phyloP scores from a whole-genome alignment of 2,113 vertebrate genomes.

The Tinamus guttatus region DNA sequence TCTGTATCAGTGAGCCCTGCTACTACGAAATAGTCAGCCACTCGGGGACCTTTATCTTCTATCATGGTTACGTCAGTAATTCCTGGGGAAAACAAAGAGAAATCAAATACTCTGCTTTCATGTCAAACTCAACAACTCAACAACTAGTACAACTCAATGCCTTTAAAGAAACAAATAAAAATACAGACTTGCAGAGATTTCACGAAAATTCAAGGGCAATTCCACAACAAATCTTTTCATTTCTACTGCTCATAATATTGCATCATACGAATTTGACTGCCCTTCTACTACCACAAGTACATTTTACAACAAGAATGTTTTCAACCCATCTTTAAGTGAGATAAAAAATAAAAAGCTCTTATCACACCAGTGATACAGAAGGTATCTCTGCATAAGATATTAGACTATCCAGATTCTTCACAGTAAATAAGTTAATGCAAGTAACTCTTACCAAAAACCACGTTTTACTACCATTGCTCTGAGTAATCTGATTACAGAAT shows the following conservation, averaged over 20 bases:
- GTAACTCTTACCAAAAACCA: background rate
- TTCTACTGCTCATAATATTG: background rate
- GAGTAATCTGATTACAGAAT: background rate
- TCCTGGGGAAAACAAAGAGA: slow-evolving; percentile 57
- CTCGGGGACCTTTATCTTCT: slow-evolving; percentile 96
- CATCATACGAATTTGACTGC: background rate
- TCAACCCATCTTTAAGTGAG: background rate
- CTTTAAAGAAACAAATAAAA: background rate
- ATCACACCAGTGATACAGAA: background rate
- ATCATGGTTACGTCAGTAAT: slow-evolving; percentile 84
- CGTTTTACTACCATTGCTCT: background rate
- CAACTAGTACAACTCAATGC: background rate
- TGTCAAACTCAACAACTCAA: background rate
- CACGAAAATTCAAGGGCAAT: background rate
- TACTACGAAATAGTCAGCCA: slow-evolving; percentile 98
- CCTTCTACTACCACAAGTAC: background rate
- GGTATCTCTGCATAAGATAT: background rate
- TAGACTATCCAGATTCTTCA: background rate
- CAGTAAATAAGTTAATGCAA: background rate
- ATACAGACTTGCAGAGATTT: background rate
- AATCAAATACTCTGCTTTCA: slow-evolving; percentile 22
- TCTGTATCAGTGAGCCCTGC: slow-evolving; percentile 96
- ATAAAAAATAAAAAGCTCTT: background rate
- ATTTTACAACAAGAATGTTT: background rate
- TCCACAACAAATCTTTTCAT: background rate